Base-by-base conservation (phyloP, 2,888 invertebrate species). In the Parthenolecanium corni region DNA sequence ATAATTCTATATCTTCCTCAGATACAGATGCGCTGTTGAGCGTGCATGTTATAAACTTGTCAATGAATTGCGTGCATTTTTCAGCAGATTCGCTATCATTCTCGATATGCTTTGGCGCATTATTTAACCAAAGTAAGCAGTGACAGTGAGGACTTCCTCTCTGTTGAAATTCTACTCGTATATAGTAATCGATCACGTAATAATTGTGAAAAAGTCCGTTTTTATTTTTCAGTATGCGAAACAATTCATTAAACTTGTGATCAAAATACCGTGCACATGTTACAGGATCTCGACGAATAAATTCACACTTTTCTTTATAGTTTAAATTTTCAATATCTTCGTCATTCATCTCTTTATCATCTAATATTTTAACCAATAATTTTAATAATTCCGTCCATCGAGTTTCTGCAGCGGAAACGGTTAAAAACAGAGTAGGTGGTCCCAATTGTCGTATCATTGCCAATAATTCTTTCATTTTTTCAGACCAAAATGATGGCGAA, bases 241-340 rank as follows among this genome's bases (percentile, higher is more conserved):
- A 38, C 1, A 67, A 14, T 12, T 40, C 18, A 42, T 57, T 31
- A 11, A 65, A 52, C 54, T 62, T 56, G 16, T 66, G 25, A 16
- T 68, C 64, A 56, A 66, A 68, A 63, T 67, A 68, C 44, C 64
- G 54, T 18, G 67, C 66, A 62, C 66, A 66, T 38, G 67, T 68
- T 11, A 68, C 64, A 24, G 67, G 67, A 64, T 68, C 68, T 42
- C 49, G 52, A 61, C 65, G 65, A 6, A 68, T 65, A 36, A 68
- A 36, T 56, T 56, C 61, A 25, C 38, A 51, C 62, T 66, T 66
- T 64, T 47, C 31, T 12, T 16, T 20, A 40, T 44, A 61, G 20
- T 14, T 18, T 51, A 61, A 11, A 1, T 44, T 20, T 6, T 11
- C 16, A 2, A n/a, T 21, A 2, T 25, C 2, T 23, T 4, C 21